A percentile compares a stretch with the other conserved stretches of the same genome.
Evolutionary conservation across 2,113 vertebrate species (phyloP).

Genomic region (Synchiropus splendidus): DNA sequence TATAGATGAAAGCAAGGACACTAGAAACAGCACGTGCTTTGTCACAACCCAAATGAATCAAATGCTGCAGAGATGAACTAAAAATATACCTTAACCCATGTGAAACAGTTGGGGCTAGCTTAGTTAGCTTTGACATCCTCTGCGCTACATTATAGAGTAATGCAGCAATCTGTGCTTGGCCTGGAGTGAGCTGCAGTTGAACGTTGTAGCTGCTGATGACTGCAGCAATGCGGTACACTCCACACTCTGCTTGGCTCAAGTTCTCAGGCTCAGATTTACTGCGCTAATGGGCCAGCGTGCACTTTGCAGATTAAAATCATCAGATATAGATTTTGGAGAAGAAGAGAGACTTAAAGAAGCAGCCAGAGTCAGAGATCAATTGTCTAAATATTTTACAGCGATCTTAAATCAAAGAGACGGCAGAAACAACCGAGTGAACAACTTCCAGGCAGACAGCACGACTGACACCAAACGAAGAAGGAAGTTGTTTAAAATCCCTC

Average conservation of each 20-base stretch:
- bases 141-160: conserved; percentile 14
- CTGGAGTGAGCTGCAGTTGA: conserved; percentile 42
- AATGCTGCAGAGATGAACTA: no score
- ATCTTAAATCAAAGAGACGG: no score
- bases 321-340: conserved; percentile 8
- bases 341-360: not conserved
- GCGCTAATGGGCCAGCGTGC: conserved; percentile 46
- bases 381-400: no score
- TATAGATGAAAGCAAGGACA: no score
- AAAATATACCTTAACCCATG: no score
- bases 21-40: no score
- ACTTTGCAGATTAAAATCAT: conserved; percentile 54
- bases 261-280: conserved; percentile 54
- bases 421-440: no score
- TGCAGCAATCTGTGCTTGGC: conserved; percentile 42
- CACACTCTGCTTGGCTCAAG: conserved; percentile 42
- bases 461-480: no score
- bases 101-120: conserved; percentile 4
- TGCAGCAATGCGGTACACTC: conserved; percentile 63
- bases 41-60: no score
- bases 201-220: conserved; percentile 43
- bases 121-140: not conserved
- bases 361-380: not conserved
- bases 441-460: no score
- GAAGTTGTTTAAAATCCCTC: no score